Conservation (phyloP, 2,888 invertebrate species). For the Cosmorhoe ocellata region DNA sequence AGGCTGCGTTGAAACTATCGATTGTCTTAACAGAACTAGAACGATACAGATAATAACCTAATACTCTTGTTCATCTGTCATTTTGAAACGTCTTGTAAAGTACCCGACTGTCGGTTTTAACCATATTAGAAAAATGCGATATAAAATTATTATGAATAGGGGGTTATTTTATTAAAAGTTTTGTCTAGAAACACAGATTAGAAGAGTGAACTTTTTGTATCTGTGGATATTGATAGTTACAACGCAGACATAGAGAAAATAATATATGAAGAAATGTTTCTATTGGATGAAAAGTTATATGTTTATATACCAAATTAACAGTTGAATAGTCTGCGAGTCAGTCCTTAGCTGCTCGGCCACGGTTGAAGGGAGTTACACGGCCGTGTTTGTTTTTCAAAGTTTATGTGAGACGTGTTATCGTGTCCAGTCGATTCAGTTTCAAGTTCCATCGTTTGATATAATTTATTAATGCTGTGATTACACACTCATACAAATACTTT, state of each 20-base stretch:
- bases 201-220: slow-evolving; percentile 32
- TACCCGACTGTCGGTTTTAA: too few relatives aligned
- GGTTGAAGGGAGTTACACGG: slow-evolving; percentile 2
- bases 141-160: too few relatives aligned
- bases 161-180: too few relatives aligned
- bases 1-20: slow-evolving; percentile 14
- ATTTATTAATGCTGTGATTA: slow-evolving; percentile 81
- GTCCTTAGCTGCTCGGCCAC: slow-evolving; percentile 12
- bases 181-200: neutral
- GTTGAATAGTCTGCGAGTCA: slow-evolving; percentile 44
- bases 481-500: too few relatives aligned
- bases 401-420: slow-evolving; percentile 69
- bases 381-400: slow-evolving; percentile 69
- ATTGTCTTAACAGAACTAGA: neutral
- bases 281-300: slow-evolving; percentile 74
- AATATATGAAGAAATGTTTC: slow-evolving; percentile 76
- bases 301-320: slow-evolving; percentile 77
- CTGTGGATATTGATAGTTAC: slow-evolving; percentile 7
- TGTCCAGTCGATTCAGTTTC: slow-evolving; percentile 68
- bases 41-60: neutral
- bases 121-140: too few relatives aligned
- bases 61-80: too few relatives aligned
- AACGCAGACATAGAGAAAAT: slow-evolving; percentile 55
- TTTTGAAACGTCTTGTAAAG: too few relatives aligned
- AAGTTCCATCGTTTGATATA: slow-evolving; percentile 64